phyloP scores from a whole-genome alignment of 2,797 vertebrate genomes.

The Gallirallus australis region DNA sequence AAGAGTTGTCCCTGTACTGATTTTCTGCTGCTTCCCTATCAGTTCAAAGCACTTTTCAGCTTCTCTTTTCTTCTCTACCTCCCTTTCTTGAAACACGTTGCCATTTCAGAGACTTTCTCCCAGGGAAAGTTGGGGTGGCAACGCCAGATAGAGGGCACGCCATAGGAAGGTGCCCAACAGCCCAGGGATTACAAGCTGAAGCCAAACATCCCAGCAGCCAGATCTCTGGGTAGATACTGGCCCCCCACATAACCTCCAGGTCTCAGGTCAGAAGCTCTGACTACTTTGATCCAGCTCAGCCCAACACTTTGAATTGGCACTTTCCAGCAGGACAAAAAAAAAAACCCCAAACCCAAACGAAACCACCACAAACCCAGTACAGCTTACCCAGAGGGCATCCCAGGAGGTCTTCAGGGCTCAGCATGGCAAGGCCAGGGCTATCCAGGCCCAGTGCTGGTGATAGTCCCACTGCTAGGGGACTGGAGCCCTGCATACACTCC shows the following conservation, averaged over 20 bases:
- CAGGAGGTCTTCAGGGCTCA: neutral
- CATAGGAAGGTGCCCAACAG: neutral
- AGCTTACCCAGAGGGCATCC: neutral
- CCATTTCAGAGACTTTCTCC: neutral
- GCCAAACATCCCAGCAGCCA: neutral
- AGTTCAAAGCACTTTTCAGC: accelerated
- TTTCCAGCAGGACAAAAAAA: neutral
- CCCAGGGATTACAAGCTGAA: neutral
- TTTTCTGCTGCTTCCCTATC: neutral
- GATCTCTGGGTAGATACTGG: neutral
- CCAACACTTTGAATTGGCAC: neutral
- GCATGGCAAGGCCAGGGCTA: neutral
- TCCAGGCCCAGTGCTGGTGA: neutral
- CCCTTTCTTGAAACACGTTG: neutral
- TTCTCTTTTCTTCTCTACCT: neutral
- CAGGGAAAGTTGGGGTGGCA: neutral
- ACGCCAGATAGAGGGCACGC: neutral
- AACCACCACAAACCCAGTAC: neutral
- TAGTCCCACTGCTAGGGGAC: neutral
- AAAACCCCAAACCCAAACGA: neutral
- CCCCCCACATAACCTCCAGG: accelerated
- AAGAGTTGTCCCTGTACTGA: neutral
- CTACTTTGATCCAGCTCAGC: neutral
- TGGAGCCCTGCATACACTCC: neutral
- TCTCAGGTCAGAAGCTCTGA: neutral